These are phyloP conservation scores for Synaphobranchus kaupii DNA, from an alignment of 2,797 vertebrate species.

Conservation along the genomic window DNA sequence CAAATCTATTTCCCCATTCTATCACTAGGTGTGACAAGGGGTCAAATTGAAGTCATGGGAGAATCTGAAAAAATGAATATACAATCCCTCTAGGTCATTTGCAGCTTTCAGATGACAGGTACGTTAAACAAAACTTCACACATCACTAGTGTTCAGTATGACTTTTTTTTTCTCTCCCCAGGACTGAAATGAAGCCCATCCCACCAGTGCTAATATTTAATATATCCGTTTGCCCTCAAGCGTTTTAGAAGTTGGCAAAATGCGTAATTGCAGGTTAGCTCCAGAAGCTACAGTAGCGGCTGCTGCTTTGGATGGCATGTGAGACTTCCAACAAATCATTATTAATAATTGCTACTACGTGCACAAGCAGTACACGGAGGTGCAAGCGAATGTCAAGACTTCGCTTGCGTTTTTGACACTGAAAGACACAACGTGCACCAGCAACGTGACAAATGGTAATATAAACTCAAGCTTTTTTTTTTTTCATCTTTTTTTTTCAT, in stretches of 20 bases:
- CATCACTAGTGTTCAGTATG: neutral
- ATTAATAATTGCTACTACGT: neutral
- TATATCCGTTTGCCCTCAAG: neutral
- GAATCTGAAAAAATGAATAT: neutral
- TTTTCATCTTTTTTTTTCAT: neutral
- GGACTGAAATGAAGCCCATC: neutral
- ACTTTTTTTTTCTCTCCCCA: neutral
- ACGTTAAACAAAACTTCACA: constrained; percentile 2
- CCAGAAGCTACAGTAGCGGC: neutral
- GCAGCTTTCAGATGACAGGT: neutral
- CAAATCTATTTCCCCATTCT: constrained; percentile 18
- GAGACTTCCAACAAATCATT: neutral
- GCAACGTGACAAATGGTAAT: neutral
- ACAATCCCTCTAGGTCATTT: neutral
- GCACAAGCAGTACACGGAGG: neutral
- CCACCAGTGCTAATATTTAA: neutral
- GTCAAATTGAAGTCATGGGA: neutral
- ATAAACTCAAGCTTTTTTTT: neutral
- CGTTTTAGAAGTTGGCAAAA: neutral
- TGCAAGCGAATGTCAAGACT: neutral
- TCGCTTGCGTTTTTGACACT: neutral
- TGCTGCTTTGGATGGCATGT: neutral
- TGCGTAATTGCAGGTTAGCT: neutral
- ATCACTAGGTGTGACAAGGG: neutral
- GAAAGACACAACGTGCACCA: neutral